A percentile compares a stretch with the other conserved stretches of the same genome.
These are phyloP conservation scores for Notodonta ziczac DNA, from an alignment of 2,888 invertebrate species.

Conservation along the genomic window DNA sequence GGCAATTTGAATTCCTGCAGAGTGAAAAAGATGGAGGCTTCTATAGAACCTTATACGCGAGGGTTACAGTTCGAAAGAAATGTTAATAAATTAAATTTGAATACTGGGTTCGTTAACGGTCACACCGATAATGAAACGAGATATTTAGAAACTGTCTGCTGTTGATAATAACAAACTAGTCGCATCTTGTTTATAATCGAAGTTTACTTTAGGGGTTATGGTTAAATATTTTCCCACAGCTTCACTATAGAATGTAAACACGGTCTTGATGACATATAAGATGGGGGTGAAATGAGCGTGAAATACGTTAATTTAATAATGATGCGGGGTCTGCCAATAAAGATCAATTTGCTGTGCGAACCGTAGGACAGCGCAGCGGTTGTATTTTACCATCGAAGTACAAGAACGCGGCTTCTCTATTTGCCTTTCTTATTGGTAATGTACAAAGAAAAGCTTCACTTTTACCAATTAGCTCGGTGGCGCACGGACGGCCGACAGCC, in stretches of 20 bases:
- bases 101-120: constrained; percentile 71
- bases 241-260: constrained; percentile 21
- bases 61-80: constrained; percentile 59
- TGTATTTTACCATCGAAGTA: constrained; percentile 45
- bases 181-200: constrained; percentile 20
- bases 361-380: constrained; percentile 25
- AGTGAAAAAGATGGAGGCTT: constrained; percentile 79
- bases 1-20: constrained; percentile 80
- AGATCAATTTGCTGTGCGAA: constrained; percentile 49
- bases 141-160: constrained; percentile 25
- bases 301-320: constrained; percentile 43
- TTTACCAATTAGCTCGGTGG: constrained; percentile 77
- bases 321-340: constrained; percentile 26
- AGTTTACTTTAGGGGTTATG: constrained; percentile 19
- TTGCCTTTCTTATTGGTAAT: constrained; percentile 67
- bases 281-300: constrained; percentile 30
- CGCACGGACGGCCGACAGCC: constrained; percentile 62
- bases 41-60: constrained; percentile 57
- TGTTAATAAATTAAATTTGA: constrained; percentile 73
- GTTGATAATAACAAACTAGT: constrained; percentile 33
- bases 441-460: constrained; percentile 73
- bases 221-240: constrained; percentile 14
- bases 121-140: constrained; percentile 24
- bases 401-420: constrained; percentile 61
- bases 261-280: constrained; percentile 49